Conservation (phyloP, 2,797 vertebrate genomes). For the Ceyx erithaca region DNA sequence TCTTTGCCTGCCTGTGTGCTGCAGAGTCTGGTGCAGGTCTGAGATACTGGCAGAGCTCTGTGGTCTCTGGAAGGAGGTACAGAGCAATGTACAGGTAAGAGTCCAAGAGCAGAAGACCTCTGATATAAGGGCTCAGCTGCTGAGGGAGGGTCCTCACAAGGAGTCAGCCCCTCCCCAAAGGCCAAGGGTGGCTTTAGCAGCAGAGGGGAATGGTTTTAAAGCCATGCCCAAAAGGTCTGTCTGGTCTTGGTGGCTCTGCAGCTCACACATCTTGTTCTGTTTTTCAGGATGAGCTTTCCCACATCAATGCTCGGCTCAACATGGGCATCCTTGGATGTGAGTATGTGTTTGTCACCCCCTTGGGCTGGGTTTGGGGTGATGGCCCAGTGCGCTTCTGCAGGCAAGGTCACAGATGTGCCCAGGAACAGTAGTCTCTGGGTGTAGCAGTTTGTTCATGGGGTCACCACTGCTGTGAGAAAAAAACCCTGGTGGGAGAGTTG, state of each 20-base stretch:
- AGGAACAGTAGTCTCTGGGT: not conserved
- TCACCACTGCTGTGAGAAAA: not conserved
- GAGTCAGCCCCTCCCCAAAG: not conserved
- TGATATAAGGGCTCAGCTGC: not conserved
- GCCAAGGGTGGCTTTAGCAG: not conserved
- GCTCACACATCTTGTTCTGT: not conserved
- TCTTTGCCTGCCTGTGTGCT: not conserved
- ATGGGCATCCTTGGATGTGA: constrained; percentile 99
- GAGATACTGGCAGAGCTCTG: not conserved
- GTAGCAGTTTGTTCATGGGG: not conserved
- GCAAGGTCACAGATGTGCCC: not conserved
- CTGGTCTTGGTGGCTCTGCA: not conserved
- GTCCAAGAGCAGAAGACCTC: not conserved
- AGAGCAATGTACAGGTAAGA: not conserved
- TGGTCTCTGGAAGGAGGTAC: not conserved
- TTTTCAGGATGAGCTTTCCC: constrained; percentile 94
- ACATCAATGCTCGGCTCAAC: constrained; percentile 97
- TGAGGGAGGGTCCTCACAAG: not conserved
- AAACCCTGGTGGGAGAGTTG: not conserved
- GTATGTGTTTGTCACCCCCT: constrained; percentile 56
- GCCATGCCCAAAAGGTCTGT: not conserved
- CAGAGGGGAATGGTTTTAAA: not conserved
- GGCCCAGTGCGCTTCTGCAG: not conserved
- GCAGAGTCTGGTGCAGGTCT: not conserved
- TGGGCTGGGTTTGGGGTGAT: not conserved